Evolutionary conservation across 1,140 invertebrate genomes (phyloP), one percentile per base, ranked within the genome.

Genomic region (Nasonia longicornis): DNA sequence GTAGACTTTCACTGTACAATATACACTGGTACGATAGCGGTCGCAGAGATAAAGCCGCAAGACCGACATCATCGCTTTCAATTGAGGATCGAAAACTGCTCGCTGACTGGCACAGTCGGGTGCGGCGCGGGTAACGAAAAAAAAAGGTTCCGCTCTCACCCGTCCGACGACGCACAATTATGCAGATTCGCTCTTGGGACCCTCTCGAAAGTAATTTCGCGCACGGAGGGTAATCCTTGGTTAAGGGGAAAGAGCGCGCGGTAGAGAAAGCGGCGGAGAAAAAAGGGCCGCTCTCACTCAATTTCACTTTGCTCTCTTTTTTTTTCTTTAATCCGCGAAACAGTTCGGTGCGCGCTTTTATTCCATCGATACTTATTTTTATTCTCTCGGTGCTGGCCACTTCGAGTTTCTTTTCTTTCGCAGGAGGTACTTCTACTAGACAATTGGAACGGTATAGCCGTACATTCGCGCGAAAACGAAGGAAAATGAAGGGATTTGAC

Each of bases 191-290:
- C 22, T 70, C 38, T 31, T 70, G 45, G 66, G 66, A 78, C 26
- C 42, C 31, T 78, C 14, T n/a, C 48, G 48, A 71, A 79, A 72
- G 29, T 48, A 79, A 78, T 79, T 79, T 63, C 20, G 48, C 48
- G 45, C 10, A 31, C 69, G 48, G 70, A 72, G 48, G 35, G 45
- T 22, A 48, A 22, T 45, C 29, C 64, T 67, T 67, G 22, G 20
- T 45, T 64, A 75, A 75, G 38, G 26, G 22, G 8, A n/a, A 16
- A 67, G 29, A 35, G 35, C 8, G 3, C n/a, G 77, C n/a, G 77
- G n/a, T n/a, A 31, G 64, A 52, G 67, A 42, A 70, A 75, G 22
- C 48, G 26, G 22, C 14, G 2, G 14, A 29, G 16, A 69, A 31
- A 20, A 69, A 69, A 12, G 26, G 35, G 10, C 16, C 64, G 11